Percentiles rank a stretch among this genome's conserved stretches.
Evolutionary conservation across 2,797 vertebrate genomes (phyloP).

Genomic region (Rhinogobio ventralis): DNA sequence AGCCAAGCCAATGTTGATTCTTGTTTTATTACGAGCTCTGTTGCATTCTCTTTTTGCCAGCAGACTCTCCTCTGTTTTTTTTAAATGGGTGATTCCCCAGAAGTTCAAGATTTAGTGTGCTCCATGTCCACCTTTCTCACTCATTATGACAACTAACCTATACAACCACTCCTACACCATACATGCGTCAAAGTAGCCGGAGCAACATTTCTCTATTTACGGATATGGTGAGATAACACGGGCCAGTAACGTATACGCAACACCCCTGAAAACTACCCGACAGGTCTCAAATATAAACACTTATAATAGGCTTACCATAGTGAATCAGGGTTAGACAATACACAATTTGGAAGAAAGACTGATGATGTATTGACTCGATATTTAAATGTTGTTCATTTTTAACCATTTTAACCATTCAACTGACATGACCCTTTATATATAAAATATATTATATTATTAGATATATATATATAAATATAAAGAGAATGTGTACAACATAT

Average conservation of each 20-base stretch:
- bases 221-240: not conserved
- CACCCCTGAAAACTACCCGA: not conserved
- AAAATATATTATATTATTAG: no score
- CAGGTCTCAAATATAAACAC: not conserved
- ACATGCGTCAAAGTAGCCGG: not conserved
- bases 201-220: not conserved
- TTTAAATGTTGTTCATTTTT: not conserved
- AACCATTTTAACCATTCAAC: no score
- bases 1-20: not conserved
- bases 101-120: not conserved
- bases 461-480: no score
- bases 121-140: not conserved
- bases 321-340: not conserved
- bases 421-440: no score
- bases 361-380: not conserved
- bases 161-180: not conserved
- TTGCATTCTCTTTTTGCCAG: not conserved
- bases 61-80: not conserved
- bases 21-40: no score
- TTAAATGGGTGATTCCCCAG: no score
- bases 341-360: not conserved
- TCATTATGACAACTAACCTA: not conserved
- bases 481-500: not conserved
- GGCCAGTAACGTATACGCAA: not conserved
- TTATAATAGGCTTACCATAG: not conserved